Evolutionary conservation across 1,140 invertebrate genomes (phyloP).

Genomic region (Penaeus vannamei): DNA sequence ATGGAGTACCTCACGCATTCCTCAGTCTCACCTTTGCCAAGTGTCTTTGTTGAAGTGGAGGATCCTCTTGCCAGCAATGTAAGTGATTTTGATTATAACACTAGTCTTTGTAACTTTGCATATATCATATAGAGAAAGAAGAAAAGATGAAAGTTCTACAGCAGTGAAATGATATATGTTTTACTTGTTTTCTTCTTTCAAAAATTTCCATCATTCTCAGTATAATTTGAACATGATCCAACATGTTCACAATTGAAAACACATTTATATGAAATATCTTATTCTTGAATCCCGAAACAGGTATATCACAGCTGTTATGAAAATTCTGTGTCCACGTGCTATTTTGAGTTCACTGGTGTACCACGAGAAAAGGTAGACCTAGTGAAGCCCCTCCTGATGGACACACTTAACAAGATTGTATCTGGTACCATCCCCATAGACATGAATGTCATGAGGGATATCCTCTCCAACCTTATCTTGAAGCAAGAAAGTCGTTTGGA

Average conservation of each 20-base stretch:
- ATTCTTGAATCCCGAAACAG: constrained; percentile 72
- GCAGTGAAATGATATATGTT: too few relatives aligned
- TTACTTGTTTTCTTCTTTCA: not conserved
- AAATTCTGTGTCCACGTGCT: constrained; percentile 81
- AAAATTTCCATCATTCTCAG: constrained; percentile 35
- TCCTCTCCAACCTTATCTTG: constrained; percentile 82
- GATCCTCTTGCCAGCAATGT: constrained; percentile 82
- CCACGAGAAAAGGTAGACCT: constrained; percentile 79
- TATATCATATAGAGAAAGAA: too few relatives aligned
- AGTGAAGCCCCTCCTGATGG: constrained; percentile 78
- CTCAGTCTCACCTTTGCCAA: constrained; percentile 85
- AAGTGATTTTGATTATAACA: constrained; percentile 70
- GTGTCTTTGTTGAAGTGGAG: constrained; percentile 86
- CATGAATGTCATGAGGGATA: constrained; percentile 81
- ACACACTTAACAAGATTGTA: constrained; percentile 75
- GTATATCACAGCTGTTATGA: constrained; percentile 80
- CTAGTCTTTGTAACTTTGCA: not conserved
- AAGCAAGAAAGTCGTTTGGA: constrained; percentile 83
- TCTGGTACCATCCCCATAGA: constrained; percentile 75
- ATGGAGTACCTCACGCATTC: constrained; percentile 89
- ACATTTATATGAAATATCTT: not conserved
- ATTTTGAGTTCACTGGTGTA: constrained; percentile 84
- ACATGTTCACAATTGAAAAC: not conserved
- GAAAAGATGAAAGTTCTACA: too few relatives aligned
- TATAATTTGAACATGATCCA: not conserved